Base-by-base conservation (phyloP, 2,888 invertebrate species). In the Ischnus inquisitorius region DNA sequence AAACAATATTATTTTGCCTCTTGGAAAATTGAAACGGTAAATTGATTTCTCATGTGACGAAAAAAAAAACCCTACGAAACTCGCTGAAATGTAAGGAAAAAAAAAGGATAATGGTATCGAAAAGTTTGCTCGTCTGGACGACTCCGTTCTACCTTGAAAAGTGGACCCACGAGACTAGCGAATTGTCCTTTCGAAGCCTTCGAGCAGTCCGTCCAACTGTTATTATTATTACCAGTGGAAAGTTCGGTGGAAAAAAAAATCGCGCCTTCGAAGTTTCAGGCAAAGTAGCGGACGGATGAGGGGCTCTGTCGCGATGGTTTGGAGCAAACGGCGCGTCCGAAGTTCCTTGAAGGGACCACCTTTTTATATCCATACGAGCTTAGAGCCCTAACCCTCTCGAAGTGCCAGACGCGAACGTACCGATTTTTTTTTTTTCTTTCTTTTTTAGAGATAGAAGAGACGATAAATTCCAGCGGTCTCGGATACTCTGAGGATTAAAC, bases 131-230 rank as follows among this genome's bases (percentile, higher is more conserved):
- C 3, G 46, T 10, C 22, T 22, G 39, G 14, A 25, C 48, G 25
- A 64, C 60, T 71, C 54, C n/a, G 67, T 54, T 41, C 12, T 28
- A n/a, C 22, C 22, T 16, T 2, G 46, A n/a, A 51, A 65, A 79
- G 41, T 28, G 39, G 54, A 54, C 64, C 79, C 64, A 65, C 54
- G 79, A 79, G 71, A 28, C 54, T 54, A 65, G 28, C 28, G 43
- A 25, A 43, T 16, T 64, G 25, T 48, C 12, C 62, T 65, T 28
- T 25, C 64, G 19, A 54, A 54, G 19, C 54, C 5, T 41, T 41
- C 19, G 68, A 54, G 14, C 12, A 41, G 51, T 72, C 43, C 54
- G 65, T 74, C 6, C 62, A 28, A 62, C 46, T 43, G 62, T 74
- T 74, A 16, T 74, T 41, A 57, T 41, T 64, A 78, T 68, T 14